Percentiles rank a stretch among this genome's conserved stretches.
These are phyloP conservation scores for Drosophila ustulata DNA, from an alignment of 2,888 invertebrate genomes.

Conservation along the genomic window DNA sequence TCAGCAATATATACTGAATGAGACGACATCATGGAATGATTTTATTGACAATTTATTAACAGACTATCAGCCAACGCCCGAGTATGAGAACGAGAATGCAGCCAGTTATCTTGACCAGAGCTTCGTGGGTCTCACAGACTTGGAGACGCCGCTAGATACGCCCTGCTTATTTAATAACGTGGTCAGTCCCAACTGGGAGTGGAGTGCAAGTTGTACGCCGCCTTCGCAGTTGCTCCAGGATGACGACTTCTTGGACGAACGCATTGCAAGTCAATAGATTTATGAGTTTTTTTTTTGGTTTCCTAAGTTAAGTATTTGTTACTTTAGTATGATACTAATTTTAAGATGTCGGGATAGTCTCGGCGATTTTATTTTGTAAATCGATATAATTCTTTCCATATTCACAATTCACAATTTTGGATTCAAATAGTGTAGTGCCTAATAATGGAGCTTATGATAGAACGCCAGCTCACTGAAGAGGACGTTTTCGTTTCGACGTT, in stretches of 20 bases:
- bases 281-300: conserved; percentile 23
- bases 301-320: conserved; percentile 26
- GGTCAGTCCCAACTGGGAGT: conserved; percentile 86
- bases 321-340: conserved; percentile 24
- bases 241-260: conserved; percentile 38
- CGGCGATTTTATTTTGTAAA: conserved; percentile 57
- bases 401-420: conserved; percentile 33
- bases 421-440: conserved; percentile 29
- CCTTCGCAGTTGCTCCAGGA: conserved; percentile 71
- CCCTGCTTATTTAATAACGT: conserved; percentile 65
- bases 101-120: conserved; percentile 55
- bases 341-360: conserved; percentile 32
- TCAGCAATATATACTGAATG: conserved; percentile 41
- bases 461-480: conserved; percentile 52
- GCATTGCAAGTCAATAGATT: conserved; percentile 53
- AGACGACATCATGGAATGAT: conserved; percentile 58
- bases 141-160: conserved; percentile 13
- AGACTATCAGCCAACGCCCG: conserved; percentile 65
- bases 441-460: conserved; percentile 65
- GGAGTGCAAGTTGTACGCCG: conserved; percentile 83
- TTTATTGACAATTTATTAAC: conserved; percentile 75
- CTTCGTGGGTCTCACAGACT: conserved; percentile 29
- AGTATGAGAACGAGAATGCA: conserved; percentile 52
- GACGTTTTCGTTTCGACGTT: conserved; percentile 39
- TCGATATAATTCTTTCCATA: conserved; percentile 79